A percentile compares a stretch with the other conserved stretches of the same genome.
These are phyloP conservation scores for Drosophila macrospina DNA, from an alignment of 2,888 invertebrate species.

Conservation along the genomic window DNA sequence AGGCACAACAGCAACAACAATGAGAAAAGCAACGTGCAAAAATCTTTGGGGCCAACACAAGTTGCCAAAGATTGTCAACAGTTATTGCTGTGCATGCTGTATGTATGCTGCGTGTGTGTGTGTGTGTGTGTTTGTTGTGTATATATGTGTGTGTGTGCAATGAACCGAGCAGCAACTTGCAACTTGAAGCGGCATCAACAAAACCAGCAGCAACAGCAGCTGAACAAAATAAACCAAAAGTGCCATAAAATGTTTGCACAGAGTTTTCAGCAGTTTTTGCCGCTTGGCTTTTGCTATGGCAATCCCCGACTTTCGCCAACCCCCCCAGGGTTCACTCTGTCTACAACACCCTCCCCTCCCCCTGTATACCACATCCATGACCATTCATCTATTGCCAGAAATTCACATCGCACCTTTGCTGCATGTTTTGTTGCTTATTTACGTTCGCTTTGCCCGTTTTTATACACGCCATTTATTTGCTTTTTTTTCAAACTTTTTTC, in stretches of 20 bases:
- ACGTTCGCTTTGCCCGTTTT: conserved; percentile 68
- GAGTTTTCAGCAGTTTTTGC: conserved; percentile 54
- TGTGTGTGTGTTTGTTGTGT: conserved; percentile 27
- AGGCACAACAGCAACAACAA: conserved; percentile 10
- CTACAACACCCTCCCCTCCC: not conserved
- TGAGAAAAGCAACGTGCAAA: conserved; percentile 8
- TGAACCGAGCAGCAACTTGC: conserved; percentile 56
- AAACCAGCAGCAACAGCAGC: conserved; percentile 35
- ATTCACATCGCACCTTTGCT: conserved; percentile 53
- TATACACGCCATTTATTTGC: conserved; percentile 75
- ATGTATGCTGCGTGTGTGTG: too few species aligned
- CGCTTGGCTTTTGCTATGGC: conserved; percentile 47
- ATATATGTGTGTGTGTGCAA: conserved; percentile 44
- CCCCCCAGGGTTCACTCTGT: not conserved
- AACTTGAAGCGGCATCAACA: conserved; percentile 43
- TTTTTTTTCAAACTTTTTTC: conserved; percentile 16
- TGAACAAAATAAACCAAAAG: conserved; percentile 75
- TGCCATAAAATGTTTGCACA: conserved; percentile 79
- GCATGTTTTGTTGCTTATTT: conserved; percentile 67
- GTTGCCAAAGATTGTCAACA: conserved; percentile 79
- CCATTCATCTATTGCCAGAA: conserved; percentile 53
- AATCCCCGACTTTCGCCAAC: not conserved
- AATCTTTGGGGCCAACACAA: conserved; percentile 61
- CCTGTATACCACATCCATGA: conserved; percentile 9
- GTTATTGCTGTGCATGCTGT: conserved; percentile 62